phyloP scores from a whole-genome alignment of 2,888 invertebrate species.

The Lacanobia wlatinum region DNA sequence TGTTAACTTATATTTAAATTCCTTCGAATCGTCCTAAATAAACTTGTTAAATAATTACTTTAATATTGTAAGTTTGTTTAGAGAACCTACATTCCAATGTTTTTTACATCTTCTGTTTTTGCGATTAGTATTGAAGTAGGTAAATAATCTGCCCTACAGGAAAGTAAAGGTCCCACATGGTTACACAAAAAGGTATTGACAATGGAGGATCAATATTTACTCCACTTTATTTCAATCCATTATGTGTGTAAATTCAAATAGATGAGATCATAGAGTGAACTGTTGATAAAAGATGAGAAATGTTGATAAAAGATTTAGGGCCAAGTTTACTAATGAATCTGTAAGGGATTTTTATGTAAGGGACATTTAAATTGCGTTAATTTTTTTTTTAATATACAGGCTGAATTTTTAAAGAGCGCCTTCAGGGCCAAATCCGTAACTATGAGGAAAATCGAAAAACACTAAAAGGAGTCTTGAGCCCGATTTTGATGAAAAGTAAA shows the following conservation, averaged over 20 bases:
- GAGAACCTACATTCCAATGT: neutral
- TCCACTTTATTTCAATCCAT: neutral
- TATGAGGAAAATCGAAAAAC: too few relatives aligned
- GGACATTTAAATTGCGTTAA: too few relatives aligned
- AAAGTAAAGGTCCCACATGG: neutral
- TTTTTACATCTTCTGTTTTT: constrained; percentile 28
- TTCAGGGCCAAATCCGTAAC: too few relatives aligned
- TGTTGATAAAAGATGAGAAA: too few relatives aligned
- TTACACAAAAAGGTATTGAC: neutral
- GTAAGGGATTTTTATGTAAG: too few relatives aligned
- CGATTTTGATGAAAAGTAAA: too few relatives aligned
- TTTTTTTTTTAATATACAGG: too few relatives aligned
- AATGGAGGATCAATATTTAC: neutral
- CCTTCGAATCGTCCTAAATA: constrained; percentile 55
- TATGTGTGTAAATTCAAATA: neutral
- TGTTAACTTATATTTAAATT: constrained; percentile 62
- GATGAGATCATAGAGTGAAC: too few relatives aligned
- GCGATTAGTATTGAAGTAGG: neutral
- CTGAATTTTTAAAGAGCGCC: too few relatives aligned
- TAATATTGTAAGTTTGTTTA: constrained; percentile 34
- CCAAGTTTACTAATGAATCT: too few relatives aligned
- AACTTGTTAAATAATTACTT: constrained; percentile 46
- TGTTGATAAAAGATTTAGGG: too few relatives aligned
- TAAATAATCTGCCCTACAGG: neutral
- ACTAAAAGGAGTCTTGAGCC: too few relatives aligned